Percentiles rank a stretch among this genome's conserved stretches.
Evolutionary conservation across 1,140 invertebrate genomes (phyloP).

Genomic region (Drosophila pseudoobscura): DNA sequence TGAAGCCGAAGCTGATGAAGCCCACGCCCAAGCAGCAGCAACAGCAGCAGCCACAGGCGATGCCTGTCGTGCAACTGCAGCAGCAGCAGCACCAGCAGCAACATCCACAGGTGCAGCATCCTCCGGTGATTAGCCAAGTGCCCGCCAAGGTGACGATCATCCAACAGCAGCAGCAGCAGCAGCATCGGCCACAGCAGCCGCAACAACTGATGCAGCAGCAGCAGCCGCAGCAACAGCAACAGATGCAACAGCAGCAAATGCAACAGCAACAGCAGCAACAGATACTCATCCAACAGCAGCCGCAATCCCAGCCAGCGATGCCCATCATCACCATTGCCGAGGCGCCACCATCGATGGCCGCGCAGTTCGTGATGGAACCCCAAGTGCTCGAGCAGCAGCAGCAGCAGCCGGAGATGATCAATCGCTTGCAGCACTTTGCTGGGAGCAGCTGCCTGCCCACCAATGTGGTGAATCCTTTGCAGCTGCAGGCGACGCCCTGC

Average conservation of each 20-base stretch:
- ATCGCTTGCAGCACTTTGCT: conserved; percentile 85
- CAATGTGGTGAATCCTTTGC: conserved; percentile 87
- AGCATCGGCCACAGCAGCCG: conserved; percentile 24
- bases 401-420: conserved; percentile 35
- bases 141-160: conserved; percentile 41
- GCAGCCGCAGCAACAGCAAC: conserved; percentile 20
- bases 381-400: conserved; percentile 27
- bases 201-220: conserved; percentile 24
- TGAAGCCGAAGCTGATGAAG: conserved; percentile 79
- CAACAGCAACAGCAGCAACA: conserved; percentile 15
- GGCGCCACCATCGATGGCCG: conserved; percentile 27
- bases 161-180: conserved; percentile 34
- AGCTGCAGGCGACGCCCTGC: conserved; percentile 64
- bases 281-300: conserved; percentile 9
- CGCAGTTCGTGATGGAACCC: conserved; percentile 45
- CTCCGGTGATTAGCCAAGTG: conserved; percentile 22
- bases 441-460: conserved; percentile 85
- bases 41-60: conserved; percentile 29
- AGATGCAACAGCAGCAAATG: conserved; percentile 23
- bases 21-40: conserved; percentile 43
- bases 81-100: conserved; percentile 20
- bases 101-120: conserved; percentile 18
- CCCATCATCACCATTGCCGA: conserved; percentile 54
- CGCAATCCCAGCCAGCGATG: conserved; percentile 32
- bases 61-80: neutral